phyloP scores from a whole-genome alignment of 2,113 vertebrate genomes.

The Megatriorchis doriae region DNA sequence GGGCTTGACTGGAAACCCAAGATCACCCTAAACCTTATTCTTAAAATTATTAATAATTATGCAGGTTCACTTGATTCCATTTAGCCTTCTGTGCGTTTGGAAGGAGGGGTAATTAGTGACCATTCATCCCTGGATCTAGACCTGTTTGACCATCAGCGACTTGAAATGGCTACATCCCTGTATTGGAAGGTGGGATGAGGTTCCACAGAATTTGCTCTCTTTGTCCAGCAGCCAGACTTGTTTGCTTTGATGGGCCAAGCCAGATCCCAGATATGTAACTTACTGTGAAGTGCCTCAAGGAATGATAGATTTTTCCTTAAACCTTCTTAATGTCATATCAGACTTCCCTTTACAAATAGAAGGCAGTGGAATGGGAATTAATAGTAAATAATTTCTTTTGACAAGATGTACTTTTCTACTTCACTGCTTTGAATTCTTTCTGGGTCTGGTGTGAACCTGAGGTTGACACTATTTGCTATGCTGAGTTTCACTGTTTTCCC shows the following conservation, averaged over 20 bases:
- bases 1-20: neutral
- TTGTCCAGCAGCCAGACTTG: neutral
- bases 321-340: neutral
- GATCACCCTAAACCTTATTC: neutral
- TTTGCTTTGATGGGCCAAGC: neutral
- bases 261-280: neutral
- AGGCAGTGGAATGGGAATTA: neutral
- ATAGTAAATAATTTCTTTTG: neutral
- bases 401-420: neutral
- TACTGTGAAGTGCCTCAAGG: neutral
- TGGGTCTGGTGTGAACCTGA: neutral
- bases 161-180: neutral
- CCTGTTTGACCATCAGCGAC: neutral
- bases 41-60: neutral
- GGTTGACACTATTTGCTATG: neutral
- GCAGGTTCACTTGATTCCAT: neutral
- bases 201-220: neutral
- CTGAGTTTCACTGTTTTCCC: neutral
- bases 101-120: neutral
- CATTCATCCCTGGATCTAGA: neutral
- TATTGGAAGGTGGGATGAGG: neutral
- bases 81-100: neutral
- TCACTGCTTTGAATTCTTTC: neutral
- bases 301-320: neutral
- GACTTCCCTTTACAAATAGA: neutral